A percentile compares a stretch with the other conserved stretches of the same genome.
These are phyloP conservation scores for Cotesia chilonis DNA, from an alignment of 1,140 invertebrate genomes.

Conservation along the genomic window DNA sequence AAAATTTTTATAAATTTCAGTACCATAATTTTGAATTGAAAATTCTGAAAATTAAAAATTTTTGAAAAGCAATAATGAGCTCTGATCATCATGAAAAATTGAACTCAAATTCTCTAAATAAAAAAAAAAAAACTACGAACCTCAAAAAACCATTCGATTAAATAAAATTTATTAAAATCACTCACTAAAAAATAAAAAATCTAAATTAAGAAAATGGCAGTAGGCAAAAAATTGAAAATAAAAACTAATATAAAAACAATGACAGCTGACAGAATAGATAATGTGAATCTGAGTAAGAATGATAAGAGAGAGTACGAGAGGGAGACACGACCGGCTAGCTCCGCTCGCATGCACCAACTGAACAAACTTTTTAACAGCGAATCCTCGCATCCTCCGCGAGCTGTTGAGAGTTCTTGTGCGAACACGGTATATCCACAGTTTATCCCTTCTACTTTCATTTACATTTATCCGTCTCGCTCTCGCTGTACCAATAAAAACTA, in stretches of 20 bases:
- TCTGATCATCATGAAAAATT: too few relatives aligned
- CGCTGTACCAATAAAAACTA: background rate
- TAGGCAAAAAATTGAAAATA: background rate
- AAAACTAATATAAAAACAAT: slow-evolving; percentile 1
- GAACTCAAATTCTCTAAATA: too few relatives aligned
- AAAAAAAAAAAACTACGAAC: too few relatives aligned
- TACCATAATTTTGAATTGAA: too few relatives aligned
- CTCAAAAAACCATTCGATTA: too few relatives aligned
- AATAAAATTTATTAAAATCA: background rate
- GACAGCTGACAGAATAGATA: slow-evolving; percentile 6
- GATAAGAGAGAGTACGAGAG: slow-evolving; percentile 20
- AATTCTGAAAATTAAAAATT: too few relatives aligned
- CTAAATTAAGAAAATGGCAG: too few relatives aligned
- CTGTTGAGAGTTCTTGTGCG: slow-evolving; percentile 22
- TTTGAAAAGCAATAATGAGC: too few relatives aligned
- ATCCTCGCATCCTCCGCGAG: slow-evolving; percentile 28
- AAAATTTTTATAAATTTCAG: too few relatives aligned
- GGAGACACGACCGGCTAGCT: slow-evolving; percentile 37
- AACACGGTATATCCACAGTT: slow-evolving; percentile 21
- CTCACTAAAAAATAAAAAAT: background rate
- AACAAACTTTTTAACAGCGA: slow-evolving; percentile 32
- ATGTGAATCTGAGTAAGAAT: background rate
- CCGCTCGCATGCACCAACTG: slow-evolving; percentile 38
- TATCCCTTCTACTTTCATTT: slow-evolving; percentile 22
- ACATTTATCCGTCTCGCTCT: slow-evolving; percentile 6